Conservation (phyloP, 2,888 invertebrate species). For the Eupithecia vulgata region DNA sequence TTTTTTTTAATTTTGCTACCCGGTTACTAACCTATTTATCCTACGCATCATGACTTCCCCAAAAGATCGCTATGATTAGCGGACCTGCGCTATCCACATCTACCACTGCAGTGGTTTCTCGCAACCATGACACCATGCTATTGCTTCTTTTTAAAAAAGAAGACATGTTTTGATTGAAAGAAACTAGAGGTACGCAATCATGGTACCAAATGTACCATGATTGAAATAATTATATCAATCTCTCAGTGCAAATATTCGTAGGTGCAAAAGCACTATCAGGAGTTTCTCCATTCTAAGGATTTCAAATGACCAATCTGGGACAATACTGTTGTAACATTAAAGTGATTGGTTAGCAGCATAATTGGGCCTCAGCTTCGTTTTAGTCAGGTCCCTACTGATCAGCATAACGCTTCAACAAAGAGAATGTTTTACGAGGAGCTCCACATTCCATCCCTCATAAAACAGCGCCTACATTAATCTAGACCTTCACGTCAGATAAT, state of each 20-base stretch:
- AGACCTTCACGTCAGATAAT: constrained; percentile 21
- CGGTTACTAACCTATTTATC: too few relatives aligned
- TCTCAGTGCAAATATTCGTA: not conserved
- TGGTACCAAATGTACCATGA: too few relatives aligned
- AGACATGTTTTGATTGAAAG: too few relatives aligned
- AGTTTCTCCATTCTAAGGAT: not conserved
- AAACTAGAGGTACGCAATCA: too few relatives aligned
- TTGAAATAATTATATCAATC: too few relatives aligned
- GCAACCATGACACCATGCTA: too few relatives aligned
- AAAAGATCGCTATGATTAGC: too few relatives aligned
- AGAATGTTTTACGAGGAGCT: not conserved
- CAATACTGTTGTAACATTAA: not conserved
- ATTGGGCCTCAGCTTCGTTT: not conserved
- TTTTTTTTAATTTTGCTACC: too few relatives aligned
- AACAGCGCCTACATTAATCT: constrained; percentile 19
- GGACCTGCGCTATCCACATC: too few relatives aligned
- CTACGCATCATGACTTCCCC: too few relatives aligned
- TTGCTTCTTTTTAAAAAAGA: too few relatives aligned
- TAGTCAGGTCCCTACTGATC: not conserved
- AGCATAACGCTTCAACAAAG: not conserved
- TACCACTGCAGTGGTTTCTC: too few relatives aligned
- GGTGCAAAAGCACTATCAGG: not conserved
- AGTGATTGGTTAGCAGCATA: not conserved
- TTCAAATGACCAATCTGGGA: not conserved
- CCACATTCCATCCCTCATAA: constrained; percentile 8